Conservation (phyloP, 2,113 vertebrate genomes). For the Syngnathoides biaculeatus region DNA sequence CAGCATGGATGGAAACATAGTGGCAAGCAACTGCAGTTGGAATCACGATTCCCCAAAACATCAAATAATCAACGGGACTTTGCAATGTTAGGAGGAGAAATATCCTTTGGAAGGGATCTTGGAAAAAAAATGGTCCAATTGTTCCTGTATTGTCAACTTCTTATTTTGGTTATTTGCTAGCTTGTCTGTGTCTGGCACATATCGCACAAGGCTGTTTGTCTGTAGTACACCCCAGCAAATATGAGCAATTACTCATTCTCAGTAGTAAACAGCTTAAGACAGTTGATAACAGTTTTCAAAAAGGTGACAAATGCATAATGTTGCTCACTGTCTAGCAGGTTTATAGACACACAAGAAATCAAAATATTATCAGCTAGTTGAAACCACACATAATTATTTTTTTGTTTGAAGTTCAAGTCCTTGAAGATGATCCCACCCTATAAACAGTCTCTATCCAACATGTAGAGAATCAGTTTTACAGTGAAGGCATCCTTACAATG, state of each 20-base stretch:
- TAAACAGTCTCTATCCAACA: not conserved
- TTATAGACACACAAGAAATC: not conserved
- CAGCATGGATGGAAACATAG: not conserved
- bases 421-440: not conserved
- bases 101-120: not conserved
- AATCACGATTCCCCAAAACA: not conserved
- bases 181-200: constrained; percentile 14
- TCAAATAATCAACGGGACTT: not conserved
- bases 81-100: not conserved
- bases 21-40: not conserved
- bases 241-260: constrained; percentile 47
- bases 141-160: not conserved
- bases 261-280: constrained; percentile 50
- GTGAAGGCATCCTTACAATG: constrained; percentile 1
- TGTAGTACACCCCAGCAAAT: constrained; percentile 25
- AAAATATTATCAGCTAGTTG: not conserved
- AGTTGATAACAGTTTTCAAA: constrained; percentile 33
- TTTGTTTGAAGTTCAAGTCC: not conserved
- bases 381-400: no score
- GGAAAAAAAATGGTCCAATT: not conserved
- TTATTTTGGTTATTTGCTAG: constrained; percentile 22
- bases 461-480: not conserved
- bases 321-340: constrained; percentile 13
- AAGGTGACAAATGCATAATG: constrained; percentile 42
- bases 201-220: constrained; percentile 37